These are phyloP conservation scores for Leptinotarsa rubiginosa DNA, from an alignment of 2,888 invertebrate species.

Conservation along the genomic window DNA sequence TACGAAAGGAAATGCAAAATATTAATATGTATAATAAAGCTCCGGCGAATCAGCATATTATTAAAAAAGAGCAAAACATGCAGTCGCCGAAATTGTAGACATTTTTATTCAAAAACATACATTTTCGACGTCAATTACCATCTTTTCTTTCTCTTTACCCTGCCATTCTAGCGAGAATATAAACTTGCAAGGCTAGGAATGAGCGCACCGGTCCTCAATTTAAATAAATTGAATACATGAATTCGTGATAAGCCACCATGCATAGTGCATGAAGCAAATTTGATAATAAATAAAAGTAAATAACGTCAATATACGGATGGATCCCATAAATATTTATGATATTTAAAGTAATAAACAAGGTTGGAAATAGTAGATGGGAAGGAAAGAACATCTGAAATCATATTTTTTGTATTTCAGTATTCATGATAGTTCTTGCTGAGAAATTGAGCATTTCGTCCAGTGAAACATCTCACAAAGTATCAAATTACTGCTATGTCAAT, in stretches of 20 bases:
- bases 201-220: constrained; percentile 57
- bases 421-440: not conserved
- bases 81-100: constrained; percentile 53
- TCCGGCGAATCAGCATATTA: constrained; percentile 50
- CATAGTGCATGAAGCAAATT: constrained; percentile 67
- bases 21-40: constrained; percentile 49
- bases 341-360: constrained; percentile 61
- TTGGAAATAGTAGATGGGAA: constrained; percentile 4
- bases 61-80: constrained; percentile 53
- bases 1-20: constrained; percentile 24
- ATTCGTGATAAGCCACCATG: constrained; percentile 66
- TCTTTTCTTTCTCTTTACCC: constrained; percentile 58
- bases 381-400: not conserved
- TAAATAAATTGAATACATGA: constrained; percentile 68
- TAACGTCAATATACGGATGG: constrained; percentile 62
- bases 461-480: not conserved
- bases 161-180: constrained; percentile 18
- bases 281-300: constrained; percentile 68
- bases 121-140: constrained; percentile 61
- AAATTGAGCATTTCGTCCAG: not conserved
- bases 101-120: constrained; percentile 56
- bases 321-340: constrained; percentile 64
- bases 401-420: constrained; percentile 1
- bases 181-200: constrained; percentile 18
- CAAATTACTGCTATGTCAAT: no score